Base-by-base conservation (phyloP, 2,797 vertebrate species). In the Carcharodon carcharias region DNA sequence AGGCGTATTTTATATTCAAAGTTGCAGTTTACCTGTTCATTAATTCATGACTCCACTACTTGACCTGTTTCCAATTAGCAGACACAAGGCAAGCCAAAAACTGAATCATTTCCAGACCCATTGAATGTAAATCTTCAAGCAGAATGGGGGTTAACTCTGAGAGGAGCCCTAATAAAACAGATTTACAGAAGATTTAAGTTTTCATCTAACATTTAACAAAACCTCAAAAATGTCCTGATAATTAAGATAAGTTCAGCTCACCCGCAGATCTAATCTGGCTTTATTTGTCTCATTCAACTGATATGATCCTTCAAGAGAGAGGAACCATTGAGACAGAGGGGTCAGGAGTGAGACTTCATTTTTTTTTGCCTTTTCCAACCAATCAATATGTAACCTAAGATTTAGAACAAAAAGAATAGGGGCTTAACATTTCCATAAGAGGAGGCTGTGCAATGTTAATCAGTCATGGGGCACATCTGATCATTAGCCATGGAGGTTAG, bases 161-260 rank as follows among this genome's bases (percentile, higher is more conserved):
- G 58, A 63, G 89, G 9, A 92, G 89, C 61, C 87, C 89, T 92
- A 61, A n/a, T 92, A 92, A 63, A 63, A 63, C 56, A 28, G 35
- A n/a, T 92, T 92, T 92, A 92, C 89, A 63, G 89, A 92, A 92
- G 56, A 92, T 92, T 92, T 63, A 92, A 63, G 89, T 92, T 92
- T 92, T 92, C 89, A 92, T 92, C 58, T 92, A 92, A 31, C 89
- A 92, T 92, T 61, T 92, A 92, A 63, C 89, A 63, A 92, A 92
- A 92, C 31, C 89, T 92, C 89, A 92, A 63, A 63, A n/a, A 92
- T 63, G 89, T 63, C 89, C 28, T 61, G 89, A 58, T 92, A 92
- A 92, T 92, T 92, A 92, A 63, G 89, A 92, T 63, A 63, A 92
- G 89, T 92, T 63, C 89, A 92, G 63, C 28, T 61, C 31, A 63